A percentile compares a stretch with the other conserved stretches of the same genome.
These are phyloP conservation scores for Spodoptera picta DNA, from an alignment of 2,888 invertebrate species.

Conservation along the genomic window DNA sequence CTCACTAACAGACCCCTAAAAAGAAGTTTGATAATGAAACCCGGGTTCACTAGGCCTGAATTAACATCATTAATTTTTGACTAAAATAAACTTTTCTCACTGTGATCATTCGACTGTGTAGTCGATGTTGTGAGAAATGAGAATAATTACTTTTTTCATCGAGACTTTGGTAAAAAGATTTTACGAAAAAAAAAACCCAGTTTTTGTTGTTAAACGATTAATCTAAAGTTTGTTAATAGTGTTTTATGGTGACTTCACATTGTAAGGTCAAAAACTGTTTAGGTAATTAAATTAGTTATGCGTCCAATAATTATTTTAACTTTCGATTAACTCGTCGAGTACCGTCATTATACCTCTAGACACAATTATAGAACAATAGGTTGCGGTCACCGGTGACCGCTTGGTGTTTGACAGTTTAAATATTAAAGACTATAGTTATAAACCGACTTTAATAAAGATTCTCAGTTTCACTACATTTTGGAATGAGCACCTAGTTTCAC, in stretches of 20 bases:
- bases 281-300: too few species aligned
- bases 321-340: too few species aligned
- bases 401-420: too few species aligned
- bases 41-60: constrained; percentile 42
- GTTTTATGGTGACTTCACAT: neutral
- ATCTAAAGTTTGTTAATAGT: constrained; percentile 22
- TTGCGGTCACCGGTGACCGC: too few species aligned
- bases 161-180: constrained; percentile 2
- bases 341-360: too few species aligned
- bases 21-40: constrained; percentile 51
- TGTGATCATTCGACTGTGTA: constrained; percentile 50
- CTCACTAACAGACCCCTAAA: neutral
- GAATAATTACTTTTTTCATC: constrained; percentile 48
- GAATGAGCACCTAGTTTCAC: too few species aligned
- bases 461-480: too few species aligned
- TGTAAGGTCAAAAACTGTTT: constrained; percentile 5
- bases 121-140: constrained; percentile 38
- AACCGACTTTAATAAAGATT: too few species aligned
- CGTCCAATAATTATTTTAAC: too few species aligned
- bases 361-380: too few species aligned
- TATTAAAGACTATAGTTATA: too few species aligned
- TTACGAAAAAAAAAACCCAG: constrained; percentile 28
- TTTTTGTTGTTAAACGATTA: constrained; percentile 31
- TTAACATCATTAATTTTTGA: constrained; percentile 50
- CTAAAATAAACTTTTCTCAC: constrained; percentile 38